A percentile compares a stretch with the other conserved stretches of the same genome.
Conservation (phyloP, 1,140 invertebrate species). For the Temnothorax longispinosus region DNA sequence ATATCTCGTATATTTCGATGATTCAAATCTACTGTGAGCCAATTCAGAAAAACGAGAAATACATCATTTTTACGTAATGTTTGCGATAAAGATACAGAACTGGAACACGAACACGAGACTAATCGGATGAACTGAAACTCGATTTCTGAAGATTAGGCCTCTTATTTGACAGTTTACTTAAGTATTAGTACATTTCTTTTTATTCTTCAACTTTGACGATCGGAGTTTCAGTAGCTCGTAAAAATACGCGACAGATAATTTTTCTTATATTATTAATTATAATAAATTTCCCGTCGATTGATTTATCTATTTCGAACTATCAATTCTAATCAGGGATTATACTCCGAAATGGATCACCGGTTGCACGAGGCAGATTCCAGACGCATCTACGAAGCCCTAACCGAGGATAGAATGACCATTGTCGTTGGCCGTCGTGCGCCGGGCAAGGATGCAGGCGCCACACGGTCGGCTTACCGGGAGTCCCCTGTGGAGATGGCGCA, state of each 20-base stretch:
- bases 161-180: background rate
- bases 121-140: background rate
- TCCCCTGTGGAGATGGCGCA: slow-evolving; percentile 62
- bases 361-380: slow-evolving; percentile 62
- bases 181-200: background rate
- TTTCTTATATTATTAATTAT: background rate
- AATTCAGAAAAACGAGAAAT: background rate
- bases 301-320: background rate
- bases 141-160: background rate
- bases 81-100: background rate
- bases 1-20: background rate
- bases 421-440: slow-evolving; percentile 73
- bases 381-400: slow-evolving; percentile 59
- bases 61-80: background rate
- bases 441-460: slow-evolving; percentile 81
- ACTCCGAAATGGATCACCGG: slow-evolving; percentile 67
- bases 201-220: background rate
- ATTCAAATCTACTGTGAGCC: background rate
- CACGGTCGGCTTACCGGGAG: slow-evolving; percentile 80
- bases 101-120: background rate
- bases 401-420: slow-evolving; percentile 66
- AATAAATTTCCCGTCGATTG: background rate
- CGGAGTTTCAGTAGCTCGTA: background rate
- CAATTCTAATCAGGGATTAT: slow-evolving; percentile 14
- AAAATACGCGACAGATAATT: background rate